Evolutionary conservation across 2,888 invertebrate species (phyloP).

Genomic region (Gandaritis pyraliata): DNA sequence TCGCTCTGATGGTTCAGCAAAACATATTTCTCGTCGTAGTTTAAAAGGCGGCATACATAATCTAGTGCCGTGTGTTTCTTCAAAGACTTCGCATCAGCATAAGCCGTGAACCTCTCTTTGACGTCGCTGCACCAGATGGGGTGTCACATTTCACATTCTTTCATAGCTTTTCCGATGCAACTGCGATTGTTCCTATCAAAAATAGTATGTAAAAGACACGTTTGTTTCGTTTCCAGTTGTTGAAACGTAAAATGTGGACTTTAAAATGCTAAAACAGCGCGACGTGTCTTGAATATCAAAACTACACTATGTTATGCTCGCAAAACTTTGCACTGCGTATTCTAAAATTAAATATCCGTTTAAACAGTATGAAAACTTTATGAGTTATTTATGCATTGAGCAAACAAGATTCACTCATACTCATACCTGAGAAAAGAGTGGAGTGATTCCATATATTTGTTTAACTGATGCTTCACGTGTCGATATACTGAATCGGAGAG

Average conservation of each 20-base stretch:
- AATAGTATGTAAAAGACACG: slow-evolving; percentile 50
- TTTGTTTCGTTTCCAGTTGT: slow-evolving; percentile 50
- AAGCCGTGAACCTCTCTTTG: slow-evolving; percentile 66
- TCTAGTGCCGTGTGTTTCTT: slow-evolving; percentile 60
- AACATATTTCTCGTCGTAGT: slow-evolving; percentile 53
- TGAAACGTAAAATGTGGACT: slow-evolving; percentile 44
- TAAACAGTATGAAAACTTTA: slow-evolving; percentile 34
- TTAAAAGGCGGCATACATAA: slow-evolving; percentile 61
- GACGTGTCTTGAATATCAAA: slow-evolving; percentile 34
- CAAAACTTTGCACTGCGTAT: slow-evolving; percentile 32
- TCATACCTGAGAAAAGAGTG: slow-evolving; percentile 47
- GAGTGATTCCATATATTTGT: slow-evolving; percentile 66
- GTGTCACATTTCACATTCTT: slow-evolving; percentile 66
- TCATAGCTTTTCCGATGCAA: slow-evolving; percentile 48
- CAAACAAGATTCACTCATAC: slow-evolving; percentile 44
- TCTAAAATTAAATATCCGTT: slow-evolving; percentile 37
- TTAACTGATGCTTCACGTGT: slow-evolving; percentile 73
- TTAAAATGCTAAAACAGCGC: slow-evolving; percentile 32
- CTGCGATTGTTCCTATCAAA: slow-evolving; percentile 57
- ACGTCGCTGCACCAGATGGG: slow-evolving; percentile 52
- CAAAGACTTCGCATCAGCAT: slow-evolving; percentile 68
- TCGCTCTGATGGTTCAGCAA: slow-evolving; percentile 44
- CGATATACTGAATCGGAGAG: slow-evolving; percentile 75
- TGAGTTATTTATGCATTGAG: slow-evolving; percentile 39
- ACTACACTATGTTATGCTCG: slow-evolving; percentile 31